Base-by-base conservation (phyloP, 2,888 invertebrate genomes). In the Ptilodon capucinus region DNA sequence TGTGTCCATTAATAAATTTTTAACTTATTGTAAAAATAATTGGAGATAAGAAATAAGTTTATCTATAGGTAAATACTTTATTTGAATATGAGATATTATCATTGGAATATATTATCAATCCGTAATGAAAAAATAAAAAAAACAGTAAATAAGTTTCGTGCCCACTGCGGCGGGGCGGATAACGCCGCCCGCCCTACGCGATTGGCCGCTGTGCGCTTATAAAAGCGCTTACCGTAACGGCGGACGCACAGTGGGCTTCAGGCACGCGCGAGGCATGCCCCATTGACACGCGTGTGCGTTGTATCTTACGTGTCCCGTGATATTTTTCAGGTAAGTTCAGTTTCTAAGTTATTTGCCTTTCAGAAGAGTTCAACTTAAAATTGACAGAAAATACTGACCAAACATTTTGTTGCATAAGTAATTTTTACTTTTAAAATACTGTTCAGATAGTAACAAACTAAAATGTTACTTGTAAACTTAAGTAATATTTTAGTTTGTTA, bases 271-370 rank as follows among this genome's bases (percentile, higher is more conserved):
- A 46, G 41, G 52, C 46, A 51, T 46, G 56, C 57, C 56, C 57
- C 64, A 38, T 51, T 28, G 17, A 47, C 9, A 18, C 35, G 54
- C 46, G 64, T 54, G 55, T 64, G 44, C 48, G 43, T 40, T 40
- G 6, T 39, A 32, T 48, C 45, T 64, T 64, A 62, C 57, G 47
- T 49, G 39, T 38, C 47, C 42, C 35, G 47, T 28, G 40, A 42
- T n/a, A 30, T 46, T 13, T 38, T 21, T 40, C 60, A 64, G 60
- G 64, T 64, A 62, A 64, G 64, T 64, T 64, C 11, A 35, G n/a
- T 17, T 17, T 9, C 0, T 35, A 17, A 17, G 35, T 35, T 17
- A 3, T 28, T 28, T 1, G n/a, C n/a, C n/a, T n/a, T 28, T 28
- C n/a, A 28, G 3, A 0, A 11, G 28, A 4, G 28, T 11, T 28